Percentiles rank a stretch among this genome's conserved stretches.
Conservation (phyloP, 2,113 vertebrate genomes). For the Zingel zingel region DNA sequence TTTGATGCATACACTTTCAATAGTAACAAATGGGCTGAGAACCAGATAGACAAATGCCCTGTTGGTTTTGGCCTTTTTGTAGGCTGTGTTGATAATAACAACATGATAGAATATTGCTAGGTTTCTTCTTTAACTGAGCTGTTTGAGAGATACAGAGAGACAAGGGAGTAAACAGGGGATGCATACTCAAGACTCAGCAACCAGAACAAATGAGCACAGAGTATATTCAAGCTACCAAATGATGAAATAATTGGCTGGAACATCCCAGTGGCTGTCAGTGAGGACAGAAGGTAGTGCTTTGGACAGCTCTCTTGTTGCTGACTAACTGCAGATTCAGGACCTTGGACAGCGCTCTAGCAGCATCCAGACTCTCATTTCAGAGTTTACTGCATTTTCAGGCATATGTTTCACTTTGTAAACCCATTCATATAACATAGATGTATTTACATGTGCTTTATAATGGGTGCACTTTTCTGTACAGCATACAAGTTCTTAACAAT, state of each 20-base stretch:
- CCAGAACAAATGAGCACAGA: neutral
- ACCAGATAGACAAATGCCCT: neutral
- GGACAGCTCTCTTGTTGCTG: conserved; percentile 8
- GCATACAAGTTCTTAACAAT: neutral
- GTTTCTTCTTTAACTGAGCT: neutral
- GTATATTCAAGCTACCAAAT: neutral
- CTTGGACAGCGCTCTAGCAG: conserved; percentile 5
- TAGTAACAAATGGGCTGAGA: neutral
- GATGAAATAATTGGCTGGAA: neutral
- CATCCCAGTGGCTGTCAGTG: neutral
- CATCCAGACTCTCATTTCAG: neutral
- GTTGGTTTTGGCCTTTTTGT: neutral
- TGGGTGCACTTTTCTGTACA: neutral
- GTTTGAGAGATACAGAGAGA: neutral
- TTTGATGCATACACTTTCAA: neutral
- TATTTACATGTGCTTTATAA: neutral
- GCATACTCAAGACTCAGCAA: neutral
- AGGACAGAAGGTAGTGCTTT: neutral
- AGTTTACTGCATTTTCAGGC: neutral
- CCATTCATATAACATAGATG: neutral
- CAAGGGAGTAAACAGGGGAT: neutral
- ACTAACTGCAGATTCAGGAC: conserved; percentile 19
- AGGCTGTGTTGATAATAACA: neutral
- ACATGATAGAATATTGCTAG: neutral
- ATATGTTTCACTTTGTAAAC: neutral